Evolutionary conservation across 1,140 invertebrate species (phyloP).

Genomic region (Apolygus lucorum): DNA sequence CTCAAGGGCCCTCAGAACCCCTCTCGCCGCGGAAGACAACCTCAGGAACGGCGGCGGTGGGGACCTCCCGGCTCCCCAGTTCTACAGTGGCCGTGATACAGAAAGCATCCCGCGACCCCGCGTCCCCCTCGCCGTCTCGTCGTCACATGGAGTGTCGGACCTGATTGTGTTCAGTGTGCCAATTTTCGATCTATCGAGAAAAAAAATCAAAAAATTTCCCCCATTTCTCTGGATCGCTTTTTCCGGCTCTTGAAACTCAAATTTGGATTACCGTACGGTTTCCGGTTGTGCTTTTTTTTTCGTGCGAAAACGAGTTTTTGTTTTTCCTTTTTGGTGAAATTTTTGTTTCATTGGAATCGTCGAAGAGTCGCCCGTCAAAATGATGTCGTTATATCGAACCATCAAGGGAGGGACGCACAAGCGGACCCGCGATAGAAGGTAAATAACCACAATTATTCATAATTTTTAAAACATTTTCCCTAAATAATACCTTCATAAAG

Average conservation of each 20-base stretch:
- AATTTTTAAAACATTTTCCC: no score
- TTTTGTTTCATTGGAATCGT: no score
- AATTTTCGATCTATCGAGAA: no score
- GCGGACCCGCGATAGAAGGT: slow-evolving; percentile 33
- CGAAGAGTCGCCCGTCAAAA: slow-evolving; percentile 20
- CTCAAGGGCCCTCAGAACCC: no score
- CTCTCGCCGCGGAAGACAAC: no score
- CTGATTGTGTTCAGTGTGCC: neutral
- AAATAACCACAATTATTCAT: no score
- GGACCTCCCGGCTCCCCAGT: neutral
- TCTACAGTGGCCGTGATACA: neutral
- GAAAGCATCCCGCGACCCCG: neutral
- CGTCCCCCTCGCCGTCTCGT: neutral
- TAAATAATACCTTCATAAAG: no score
- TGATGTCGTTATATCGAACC: slow-evolving; percentile 35
- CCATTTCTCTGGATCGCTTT: neutral
- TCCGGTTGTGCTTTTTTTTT: no score
- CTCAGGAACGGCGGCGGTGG: no score
- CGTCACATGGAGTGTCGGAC: slow-evolving; percentile 5
- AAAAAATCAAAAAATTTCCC: no score
- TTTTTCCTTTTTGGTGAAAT: no score
- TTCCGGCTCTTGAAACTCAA: neutral
- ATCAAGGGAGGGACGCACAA: slow-evolving; percentile 33
- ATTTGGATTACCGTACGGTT: neutral
- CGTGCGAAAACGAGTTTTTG: no score